phyloP scores from a whole-genome alignment of 2,888 invertebrate species.

The Pinctada fucata region DNA sequence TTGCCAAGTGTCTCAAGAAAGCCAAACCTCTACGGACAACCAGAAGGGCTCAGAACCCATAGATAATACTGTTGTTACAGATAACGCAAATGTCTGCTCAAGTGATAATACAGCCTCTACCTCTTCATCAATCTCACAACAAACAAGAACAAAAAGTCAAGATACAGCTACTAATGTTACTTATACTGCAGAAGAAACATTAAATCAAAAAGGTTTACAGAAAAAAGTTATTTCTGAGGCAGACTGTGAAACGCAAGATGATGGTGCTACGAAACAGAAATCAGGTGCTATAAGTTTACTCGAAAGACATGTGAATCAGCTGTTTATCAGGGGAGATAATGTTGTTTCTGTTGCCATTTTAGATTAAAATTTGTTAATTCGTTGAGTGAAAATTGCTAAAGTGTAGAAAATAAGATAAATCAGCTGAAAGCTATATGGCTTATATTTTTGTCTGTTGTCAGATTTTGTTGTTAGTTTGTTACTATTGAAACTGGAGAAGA shows the following conservation, averaged over 20 bases:
- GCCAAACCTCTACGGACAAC: neutral
- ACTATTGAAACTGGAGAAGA: too few relatives aligned
- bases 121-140: too few relatives aligned
- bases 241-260: neutral
- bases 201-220: neutral
- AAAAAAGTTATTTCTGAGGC: neutral
- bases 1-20: neutral
- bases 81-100: neutral
- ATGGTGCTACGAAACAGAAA: neutral
- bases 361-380: slow-evolving; percentile 15
- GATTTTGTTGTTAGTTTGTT: too few relatives aligned
- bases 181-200: neutral
- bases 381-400: too few relatives aligned
- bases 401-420: too few relatives aligned
- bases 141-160: too few relatives aligned
- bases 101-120: too few relatives aligned
- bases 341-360: slow-evolving; percentile 70
- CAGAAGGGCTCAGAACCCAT: neutral
- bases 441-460: too few relatives aligned
- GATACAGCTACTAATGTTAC: neutral
- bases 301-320: slow-evolving; percentile 73
- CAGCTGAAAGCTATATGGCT: too few relatives aligned
- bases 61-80: neutral
- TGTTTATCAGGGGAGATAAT: slow-evolving; percentile 77
- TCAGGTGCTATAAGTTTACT: slow-evolving; percentile 38